These are phyloP conservation scores for Anas platyrhynchos DNA, from an alignment of 2,113 vertebrate genomes.

Conservation along the genomic window DNA sequence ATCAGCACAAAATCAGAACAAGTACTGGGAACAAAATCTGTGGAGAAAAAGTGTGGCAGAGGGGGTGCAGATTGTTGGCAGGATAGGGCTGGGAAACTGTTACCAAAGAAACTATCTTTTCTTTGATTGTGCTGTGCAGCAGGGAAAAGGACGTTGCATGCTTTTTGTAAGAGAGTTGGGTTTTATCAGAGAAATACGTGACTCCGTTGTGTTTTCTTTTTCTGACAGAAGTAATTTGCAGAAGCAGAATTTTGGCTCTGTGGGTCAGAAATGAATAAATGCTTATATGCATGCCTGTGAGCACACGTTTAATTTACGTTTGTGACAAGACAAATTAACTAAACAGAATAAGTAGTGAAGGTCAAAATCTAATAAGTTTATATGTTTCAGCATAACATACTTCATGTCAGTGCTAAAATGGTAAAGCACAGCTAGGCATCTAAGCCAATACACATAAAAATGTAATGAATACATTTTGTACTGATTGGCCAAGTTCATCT, in stretches of 20 bases:
- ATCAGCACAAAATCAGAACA: background rate
- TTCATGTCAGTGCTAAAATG: background rate
- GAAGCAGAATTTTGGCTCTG: background rate
- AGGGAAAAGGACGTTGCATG: background rate
- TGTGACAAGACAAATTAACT: background rate
- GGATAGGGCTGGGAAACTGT: background rate
- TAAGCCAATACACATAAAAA: background rate
- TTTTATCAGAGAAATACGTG: background rate
- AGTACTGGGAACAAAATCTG: background rate
- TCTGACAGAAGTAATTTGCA: background rate
- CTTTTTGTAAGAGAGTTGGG: background rate
- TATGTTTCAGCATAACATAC: background rate
- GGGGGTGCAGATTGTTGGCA: background rate
- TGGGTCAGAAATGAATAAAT: background rate
- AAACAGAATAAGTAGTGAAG: background rate
- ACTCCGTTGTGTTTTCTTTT: background rate
- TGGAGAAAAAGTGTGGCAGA: background rate
- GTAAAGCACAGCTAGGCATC: background rate
- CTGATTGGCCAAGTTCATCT: background rate
- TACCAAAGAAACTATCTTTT: background rate
- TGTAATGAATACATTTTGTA: conserved; percentile 13
- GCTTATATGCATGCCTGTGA: background rate
- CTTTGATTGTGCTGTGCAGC: background rate
- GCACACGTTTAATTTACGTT: background rate
- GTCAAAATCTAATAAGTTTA: background rate